These are phyloP conservation scores for Actinemys pallida DNA, from an alignment of 2,113 vertebrate species.

Conservation along the genomic window DNA sequence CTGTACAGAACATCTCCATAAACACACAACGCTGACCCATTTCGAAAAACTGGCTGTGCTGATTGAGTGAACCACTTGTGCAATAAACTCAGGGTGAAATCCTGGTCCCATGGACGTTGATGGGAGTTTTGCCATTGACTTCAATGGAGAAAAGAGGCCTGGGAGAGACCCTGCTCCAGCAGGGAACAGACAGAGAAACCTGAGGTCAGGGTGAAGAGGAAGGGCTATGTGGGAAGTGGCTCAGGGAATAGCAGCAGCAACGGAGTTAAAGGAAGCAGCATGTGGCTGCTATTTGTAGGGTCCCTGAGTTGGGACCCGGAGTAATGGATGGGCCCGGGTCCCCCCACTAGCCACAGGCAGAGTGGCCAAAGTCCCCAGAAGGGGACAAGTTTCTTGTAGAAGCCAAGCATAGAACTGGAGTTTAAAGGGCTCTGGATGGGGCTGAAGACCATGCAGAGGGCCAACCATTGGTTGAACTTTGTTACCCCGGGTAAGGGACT, in stretches of 20 bases:
- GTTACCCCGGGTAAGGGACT: not conserved
- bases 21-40: not conserved
- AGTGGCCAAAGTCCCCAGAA: not conserved
- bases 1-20: not conserved
- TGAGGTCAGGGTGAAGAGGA: not conserved
- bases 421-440: not conserved
- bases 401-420: not conserved
- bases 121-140: not conserved
- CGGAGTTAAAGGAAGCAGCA: not conserved
- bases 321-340: not conserved
- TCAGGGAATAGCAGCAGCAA: not conserved
- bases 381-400: not conserved
- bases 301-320: not conserved
- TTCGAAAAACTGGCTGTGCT: no score
- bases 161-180: not conserved
- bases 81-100: not conserved
- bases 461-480: no score
- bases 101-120: no score
- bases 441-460: not conserved
- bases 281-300: not conserved
- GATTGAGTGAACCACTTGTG: not conserved
- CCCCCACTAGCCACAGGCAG: not conserved
- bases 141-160: not conserved
- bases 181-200: not conserved
- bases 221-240: not conserved